phyloP scores from a whole-genome alignment of 2,113 vertebrate species.

The Rhegmatorhina hoffmannsi region DNA sequence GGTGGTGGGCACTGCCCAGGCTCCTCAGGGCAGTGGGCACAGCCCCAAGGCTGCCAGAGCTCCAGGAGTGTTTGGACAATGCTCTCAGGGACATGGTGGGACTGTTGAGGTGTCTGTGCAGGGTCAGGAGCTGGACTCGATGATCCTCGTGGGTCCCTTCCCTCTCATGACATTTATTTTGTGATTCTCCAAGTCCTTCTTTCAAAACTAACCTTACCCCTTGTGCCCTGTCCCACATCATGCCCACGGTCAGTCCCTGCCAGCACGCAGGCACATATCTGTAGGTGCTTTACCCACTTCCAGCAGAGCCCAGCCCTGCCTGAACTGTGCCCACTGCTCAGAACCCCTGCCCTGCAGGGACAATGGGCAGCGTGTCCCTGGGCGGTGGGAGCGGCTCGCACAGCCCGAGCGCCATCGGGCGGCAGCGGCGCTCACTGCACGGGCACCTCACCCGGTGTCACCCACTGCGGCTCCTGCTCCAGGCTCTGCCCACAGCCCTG shows the following conservation, averaged over 20 bases:
- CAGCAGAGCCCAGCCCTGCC: neutral
- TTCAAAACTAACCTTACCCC: neutral
- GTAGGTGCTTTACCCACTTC: neutral
- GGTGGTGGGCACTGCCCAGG: neutral
- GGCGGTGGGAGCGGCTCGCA: neutral
- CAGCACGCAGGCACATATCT: neutral
- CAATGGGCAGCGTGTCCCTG: neutral
- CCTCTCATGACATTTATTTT: neutral
- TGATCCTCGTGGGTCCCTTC: neutral
- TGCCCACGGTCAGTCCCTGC: neutral
- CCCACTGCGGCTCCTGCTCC: neutral
- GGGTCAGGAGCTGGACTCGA: too few species aligned
- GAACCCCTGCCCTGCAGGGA: neutral
- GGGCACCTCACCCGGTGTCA: neutral
- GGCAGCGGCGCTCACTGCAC: constrained; percentile 12
- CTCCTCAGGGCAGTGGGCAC: neutral
- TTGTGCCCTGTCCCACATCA: fast-evolving
- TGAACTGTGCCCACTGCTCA: neutral
- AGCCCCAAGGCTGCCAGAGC: neutral
- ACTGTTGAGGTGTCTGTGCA: neutral
- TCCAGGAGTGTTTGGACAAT: neutral
- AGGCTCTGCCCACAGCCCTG: neutral
- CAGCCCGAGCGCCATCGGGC: neutral
- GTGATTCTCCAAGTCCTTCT: neutral
- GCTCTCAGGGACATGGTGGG: neutral